Evolutionary conservation across 2,888 invertebrate species (phyloP).

Genomic region (Micropterix aruncella): DNA sequence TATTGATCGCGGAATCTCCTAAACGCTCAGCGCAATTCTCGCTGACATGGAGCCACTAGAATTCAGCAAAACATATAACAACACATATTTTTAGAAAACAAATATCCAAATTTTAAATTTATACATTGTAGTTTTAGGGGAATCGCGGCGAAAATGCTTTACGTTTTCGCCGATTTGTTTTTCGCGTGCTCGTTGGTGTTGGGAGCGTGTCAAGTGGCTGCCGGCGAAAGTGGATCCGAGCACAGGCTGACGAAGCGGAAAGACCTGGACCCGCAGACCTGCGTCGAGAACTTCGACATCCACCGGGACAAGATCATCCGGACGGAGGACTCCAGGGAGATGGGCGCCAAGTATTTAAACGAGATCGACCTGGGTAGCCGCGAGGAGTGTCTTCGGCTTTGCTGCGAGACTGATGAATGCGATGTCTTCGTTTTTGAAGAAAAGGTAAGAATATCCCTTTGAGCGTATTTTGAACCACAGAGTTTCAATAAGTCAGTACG

Average conservation of each 20-base stretch:
- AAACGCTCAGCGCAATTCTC: too few relatives aligned
- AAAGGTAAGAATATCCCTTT: too few relatives aligned
- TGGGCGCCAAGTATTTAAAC: slow-evolving; percentile 81
- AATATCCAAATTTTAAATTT: too few relatives aligned
- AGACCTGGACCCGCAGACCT: slow-evolving; percentile 50
- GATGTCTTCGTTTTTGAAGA: slow-evolving; percentile 90
- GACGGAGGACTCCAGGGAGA: slow-evolving; percentile 74
- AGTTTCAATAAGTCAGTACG: too few relatives aligned
- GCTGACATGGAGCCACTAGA: too few relatives aligned
- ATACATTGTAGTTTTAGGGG: too few relatives aligned
- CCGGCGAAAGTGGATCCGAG: not conserved
- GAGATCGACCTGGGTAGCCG: slow-evolving; percentile 70
- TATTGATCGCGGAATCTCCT: too few relatives aligned
- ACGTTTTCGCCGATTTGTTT: not conserved
- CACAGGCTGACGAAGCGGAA: slow-evolving; percentile 17
- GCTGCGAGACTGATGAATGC: slow-evolving; percentile 76
- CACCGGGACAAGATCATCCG: slow-evolving; percentile 82
- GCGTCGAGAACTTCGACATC: slow-evolving; percentile 67
- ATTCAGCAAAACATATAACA: not conserved
- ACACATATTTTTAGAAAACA: not conserved
- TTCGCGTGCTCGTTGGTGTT: not conserved
- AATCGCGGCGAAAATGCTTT: not conserved
- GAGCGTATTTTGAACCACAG: too few relatives aligned
- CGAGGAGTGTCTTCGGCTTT: slow-evolving; percentile 70
- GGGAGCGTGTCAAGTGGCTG: not conserved